Evolutionary conservation across 1,140 invertebrate genomes (phyloP).

Genomic region (Orchesella cincta): DNA sequence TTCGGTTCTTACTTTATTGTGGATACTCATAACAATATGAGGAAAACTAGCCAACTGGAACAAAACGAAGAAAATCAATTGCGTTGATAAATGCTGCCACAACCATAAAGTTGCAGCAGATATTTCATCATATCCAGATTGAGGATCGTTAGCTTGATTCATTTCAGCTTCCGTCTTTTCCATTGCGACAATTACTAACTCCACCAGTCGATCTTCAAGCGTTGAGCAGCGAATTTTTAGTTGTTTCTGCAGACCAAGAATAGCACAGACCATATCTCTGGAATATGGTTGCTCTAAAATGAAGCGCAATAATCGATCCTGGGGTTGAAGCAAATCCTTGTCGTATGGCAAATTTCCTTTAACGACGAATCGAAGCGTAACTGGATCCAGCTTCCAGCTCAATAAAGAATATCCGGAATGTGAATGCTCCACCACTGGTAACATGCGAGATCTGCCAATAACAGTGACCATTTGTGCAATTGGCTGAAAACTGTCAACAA

Average conservation of each 20-base stretch:
- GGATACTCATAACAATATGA: conserved; percentile 83
- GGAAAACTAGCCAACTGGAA: conserved; percentile 93
- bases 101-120: conserved; percentile 73
- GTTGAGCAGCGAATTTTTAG: conserved; percentile 86
- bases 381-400: conserved; percentile 87
- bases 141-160: conserved; percentile 56
- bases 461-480: conserved; percentile 95
- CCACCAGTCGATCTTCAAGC: conserved; percentile 89
- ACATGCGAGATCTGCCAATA: conserved; percentile 82
- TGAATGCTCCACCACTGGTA: conserved; percentile 91
- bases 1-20: conserved; percentile 70
- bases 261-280: conserved; percentile 91
- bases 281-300: conserved; percentile 91
- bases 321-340: conserved; percentile 83
- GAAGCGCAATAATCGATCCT: conserved; percentile 82
- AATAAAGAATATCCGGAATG: conserved; percentile 84
- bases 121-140: conserved; percentile 61
- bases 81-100: conserved; percentile 91
- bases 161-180: conserved; percentile 77
- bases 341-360: conserved; percentile 92
- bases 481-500: conserved; percentile 87
- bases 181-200: conserved; percentile 87
- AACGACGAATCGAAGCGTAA: conserved; percentile 79
- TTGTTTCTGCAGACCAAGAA: conserved; percentile 90
- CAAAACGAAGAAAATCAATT: conserved; percentile 93